A percentile compares a stretch with the other conserved stretches of the same genome.
These are phyloP conservation scores for Macrotrachela quadricornifera DNA, from an alignment of 1,140 invertebrate species.

Conservation along the genomic window DNA sequence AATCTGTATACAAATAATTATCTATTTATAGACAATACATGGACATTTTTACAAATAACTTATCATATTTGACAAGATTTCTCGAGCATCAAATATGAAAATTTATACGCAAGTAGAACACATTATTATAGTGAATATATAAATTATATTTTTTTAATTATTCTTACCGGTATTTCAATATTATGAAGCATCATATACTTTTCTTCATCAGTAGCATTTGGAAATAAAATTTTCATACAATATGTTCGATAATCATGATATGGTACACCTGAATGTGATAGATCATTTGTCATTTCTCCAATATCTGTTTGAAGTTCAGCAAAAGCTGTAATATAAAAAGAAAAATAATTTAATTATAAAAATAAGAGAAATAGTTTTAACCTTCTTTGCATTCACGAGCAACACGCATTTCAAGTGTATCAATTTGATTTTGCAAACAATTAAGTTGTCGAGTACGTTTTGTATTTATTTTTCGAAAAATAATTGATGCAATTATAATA, in stretches of 20 bases:
- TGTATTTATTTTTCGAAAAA: slow-evolving; percentile 78
- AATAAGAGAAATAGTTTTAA: too few species aligned
- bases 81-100: too few species aligned
- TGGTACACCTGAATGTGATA: slow-evolving; percentile 81
- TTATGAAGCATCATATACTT: slow-evolving; percentile 55
- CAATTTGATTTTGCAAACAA: slow-evolving; percentile 99
- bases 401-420: slow-evolving; percentile 81
- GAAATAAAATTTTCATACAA: slow-evolving; percentile 95
- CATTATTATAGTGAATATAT: too few species aligned
- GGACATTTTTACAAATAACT: too few species aligned
- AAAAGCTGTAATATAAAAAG: slow-evolving; percentile 43
- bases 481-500: slow-evolving; percentile 64
- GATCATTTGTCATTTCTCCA: slow-evolving; percentile 82
- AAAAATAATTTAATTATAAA: too few species aligned
- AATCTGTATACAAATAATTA: too few species aligned
- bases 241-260: slow-evolving; percentile 83
- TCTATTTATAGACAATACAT: too few species aligned
- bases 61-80: too few species aligned
- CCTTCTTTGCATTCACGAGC: slow-evolving; percentile 87
- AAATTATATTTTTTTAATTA: too few species aligned
- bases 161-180: too few species aligned
- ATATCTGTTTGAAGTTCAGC: slow-evolving; percentile 97
- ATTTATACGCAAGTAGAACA: too few species aligned
- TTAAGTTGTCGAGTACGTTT: slow-evolving; percentile 86
- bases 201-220: slow-evolving; percentile 32